Evolutionary conservation across 1,140 invertebrate genomes (phyloP).

Genomic region (Trachelipus rathkii): DNA sequence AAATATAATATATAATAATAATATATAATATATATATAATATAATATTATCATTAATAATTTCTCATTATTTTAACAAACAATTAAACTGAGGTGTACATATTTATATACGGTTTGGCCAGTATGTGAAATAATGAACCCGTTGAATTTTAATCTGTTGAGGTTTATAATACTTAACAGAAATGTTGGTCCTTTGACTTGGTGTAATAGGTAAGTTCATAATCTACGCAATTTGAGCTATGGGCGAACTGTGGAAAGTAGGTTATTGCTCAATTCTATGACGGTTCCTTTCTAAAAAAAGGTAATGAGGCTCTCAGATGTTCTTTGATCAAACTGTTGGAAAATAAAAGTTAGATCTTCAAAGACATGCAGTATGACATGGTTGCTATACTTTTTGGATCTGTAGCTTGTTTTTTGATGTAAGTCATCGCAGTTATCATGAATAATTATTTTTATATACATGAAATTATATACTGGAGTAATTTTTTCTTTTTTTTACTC

Average conservation of each 20-base stretch:
- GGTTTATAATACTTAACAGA: not conserved
- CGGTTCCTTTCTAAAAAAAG: conserved; percentile 61
- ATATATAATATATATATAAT: too few relatives aligned
- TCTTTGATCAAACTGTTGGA: conserved; percentile 81
- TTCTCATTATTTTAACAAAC: too few relatives aligned
- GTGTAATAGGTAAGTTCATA: not conserved
- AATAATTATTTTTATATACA: too few relatives aligned
- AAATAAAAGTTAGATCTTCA: conserved; percentile 77
- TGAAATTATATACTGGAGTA: too few relatives aligned
- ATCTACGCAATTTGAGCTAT: not conserved
- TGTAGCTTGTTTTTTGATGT: not conserved
- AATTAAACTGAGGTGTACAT: too few relatives aligned
- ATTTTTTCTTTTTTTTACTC: too few relatives aligned
- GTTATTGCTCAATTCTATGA: conserved; percentile 50
- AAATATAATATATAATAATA: too few relatives aligned
- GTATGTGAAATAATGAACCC: too few relatives aligned
- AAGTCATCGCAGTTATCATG: not conserved
- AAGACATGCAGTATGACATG: conserved; percentile 73
- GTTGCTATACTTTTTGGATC: conserved; percentile 59
- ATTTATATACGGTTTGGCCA: too few relatives aligned
- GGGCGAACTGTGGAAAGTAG: not conserved
- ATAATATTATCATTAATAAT: too few relatives aligned
- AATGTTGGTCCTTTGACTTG: not conserved
- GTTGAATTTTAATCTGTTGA: not conserved
- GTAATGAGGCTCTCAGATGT: conserved; percentile 61